phyloP scores from a whole-genome alignment of 92 coral and sea anemone genomes.

The Actinostola sp. region DNA sequence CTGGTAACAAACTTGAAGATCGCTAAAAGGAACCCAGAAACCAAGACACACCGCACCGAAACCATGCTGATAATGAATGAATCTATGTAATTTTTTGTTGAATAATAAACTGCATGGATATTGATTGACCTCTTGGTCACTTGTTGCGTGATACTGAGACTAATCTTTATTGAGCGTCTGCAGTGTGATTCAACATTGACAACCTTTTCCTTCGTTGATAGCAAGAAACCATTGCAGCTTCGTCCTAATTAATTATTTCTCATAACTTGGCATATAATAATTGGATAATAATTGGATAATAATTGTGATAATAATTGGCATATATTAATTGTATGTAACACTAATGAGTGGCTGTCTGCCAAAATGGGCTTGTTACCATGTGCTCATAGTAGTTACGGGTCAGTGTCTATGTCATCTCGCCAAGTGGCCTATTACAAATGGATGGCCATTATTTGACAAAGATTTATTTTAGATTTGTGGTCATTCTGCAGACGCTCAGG shows the following conservation, averaged over 20 bases:
- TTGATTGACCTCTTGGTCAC: constrained; percentile 41
- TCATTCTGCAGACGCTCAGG: constrained; percentile 6
- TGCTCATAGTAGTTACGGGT: not conserved
- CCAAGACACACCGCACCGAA: constrained; percentile 7
- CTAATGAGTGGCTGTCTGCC: not conserved
- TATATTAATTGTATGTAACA: not conserved
- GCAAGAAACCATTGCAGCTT: not conserved
- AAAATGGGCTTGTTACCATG: not conserved
- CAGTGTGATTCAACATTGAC: constrained; percentile 1
- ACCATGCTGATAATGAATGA: constrained; percentile 27
- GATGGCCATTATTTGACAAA: not conserved
- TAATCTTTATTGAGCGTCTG: constrained; percentile 20
- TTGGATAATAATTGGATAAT: not conserved
- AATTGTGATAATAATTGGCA: too few species aligned
- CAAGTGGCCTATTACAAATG: not conserved
- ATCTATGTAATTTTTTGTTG: constrained; percentile 16
- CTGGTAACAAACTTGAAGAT: not conserved
- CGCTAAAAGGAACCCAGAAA: constrained; percentile 13
- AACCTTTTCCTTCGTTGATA: not conserved
- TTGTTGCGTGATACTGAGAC: constrained; percentile 2
- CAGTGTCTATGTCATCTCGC: not conserved
- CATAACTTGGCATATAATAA: not conserved
- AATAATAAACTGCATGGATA: constrained; percentile 22
- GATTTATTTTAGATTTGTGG: constrained; percentile 1
- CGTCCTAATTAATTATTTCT: not conserved